phyloP scores from a whole-genome alignment of 1,140 invertebrate genomes.

The Hirudo medicinalis region DNA sequence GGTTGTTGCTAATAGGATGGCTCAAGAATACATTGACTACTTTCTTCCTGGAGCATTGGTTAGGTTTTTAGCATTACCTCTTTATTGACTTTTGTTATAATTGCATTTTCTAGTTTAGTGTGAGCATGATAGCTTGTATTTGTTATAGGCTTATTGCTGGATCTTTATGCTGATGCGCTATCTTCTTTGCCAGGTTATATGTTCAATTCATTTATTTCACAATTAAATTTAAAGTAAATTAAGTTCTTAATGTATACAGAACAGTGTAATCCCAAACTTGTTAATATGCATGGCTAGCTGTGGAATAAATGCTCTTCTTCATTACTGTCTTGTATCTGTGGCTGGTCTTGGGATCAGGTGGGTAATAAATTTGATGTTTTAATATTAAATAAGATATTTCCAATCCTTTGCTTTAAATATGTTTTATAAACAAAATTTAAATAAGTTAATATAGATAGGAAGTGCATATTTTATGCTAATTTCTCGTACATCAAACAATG shows the following conservation, averaged over 20 bases:
- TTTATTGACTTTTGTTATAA: not conserved
- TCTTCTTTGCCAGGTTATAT: conserved; percentile 21
- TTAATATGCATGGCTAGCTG: conserved; percentile 22
- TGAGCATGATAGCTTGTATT: not conserved
- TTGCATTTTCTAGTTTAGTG: not conserved
- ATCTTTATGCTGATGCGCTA: conserved; percentile 23
- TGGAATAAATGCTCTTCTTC: conserved; percentile 19
- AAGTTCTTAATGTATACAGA: conserved; percentile 11
- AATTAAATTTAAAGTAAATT: not conserved
- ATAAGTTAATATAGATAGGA: no score
- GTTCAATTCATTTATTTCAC: not conserved
- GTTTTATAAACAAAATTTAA: no score
- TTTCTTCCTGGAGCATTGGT: conserved; percentile 18
- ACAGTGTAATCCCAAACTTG: conserved; percentile 22
- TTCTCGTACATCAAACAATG: no score
- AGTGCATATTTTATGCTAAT: no score
- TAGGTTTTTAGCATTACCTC: not conserved
- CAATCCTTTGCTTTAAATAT: no score
- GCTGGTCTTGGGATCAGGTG: conserved; percentile 21
- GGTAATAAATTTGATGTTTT: no score
- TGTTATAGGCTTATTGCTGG: conserved; percentile 23
- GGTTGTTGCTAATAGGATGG: conserved; percentile 5
- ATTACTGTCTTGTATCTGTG: conserved; percentile 20
- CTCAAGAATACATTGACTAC: conserved; percentile 12
- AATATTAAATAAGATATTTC: no score